phyloP scores from a whole-genome alignment of 2,797 vertebrate genomes.

The Enteromius trimaculatus region DNA sequence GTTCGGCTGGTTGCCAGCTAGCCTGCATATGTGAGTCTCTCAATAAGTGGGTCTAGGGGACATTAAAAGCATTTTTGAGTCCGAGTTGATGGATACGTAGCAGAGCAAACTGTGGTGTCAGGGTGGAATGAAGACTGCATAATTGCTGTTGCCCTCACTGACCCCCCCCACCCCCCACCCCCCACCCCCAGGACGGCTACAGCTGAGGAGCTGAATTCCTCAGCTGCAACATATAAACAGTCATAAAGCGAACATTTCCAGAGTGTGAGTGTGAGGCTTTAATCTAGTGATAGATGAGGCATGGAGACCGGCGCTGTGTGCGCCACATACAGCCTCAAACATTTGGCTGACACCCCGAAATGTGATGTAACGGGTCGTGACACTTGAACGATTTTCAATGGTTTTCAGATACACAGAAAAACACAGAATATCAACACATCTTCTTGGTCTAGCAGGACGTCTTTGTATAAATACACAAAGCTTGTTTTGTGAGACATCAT shows the following conservation, averaged over 20 bases:
- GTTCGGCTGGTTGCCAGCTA: conserved; percentile 39
- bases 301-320: conserved; percentile 30
- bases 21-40: conserved; percentile 27
- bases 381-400: conserved; percentile 7
- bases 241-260: conserved; percentile 27
- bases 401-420: conserved; percentile 9
- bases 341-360: conserved; percentile 24
- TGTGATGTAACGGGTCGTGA: conserved; percentile 35
- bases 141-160: conserved; percentile 18
- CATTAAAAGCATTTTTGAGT: conserved; percentile 54
- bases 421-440: conserved; percentile 33
- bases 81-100: conserved; percentile 26
- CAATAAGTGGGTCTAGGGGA: conserved; percentile 17
- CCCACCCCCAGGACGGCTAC: conserved; percentile 10
- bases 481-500: conserved; percentile 27
- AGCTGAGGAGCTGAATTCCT: conserved; percentile 54
- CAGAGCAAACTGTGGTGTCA: conserved; percentile 45
- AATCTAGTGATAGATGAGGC: conserved; percentile 47
- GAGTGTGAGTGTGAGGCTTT: conserved; percentile 33
- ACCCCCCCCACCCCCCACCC: background rate
- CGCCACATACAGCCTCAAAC: conserved; percentile 29
- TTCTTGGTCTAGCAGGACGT: conserved; percentile 22
- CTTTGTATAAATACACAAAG: conserved; percentile 32
- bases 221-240: conserved; percentile 53
- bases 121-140: conserved; percentile 45